These are phyloP conservation scores for Archilochus colubris DNA, from an alignment of 2,113 vertebrate genomes.

Conservation along the genomic window DNA sequence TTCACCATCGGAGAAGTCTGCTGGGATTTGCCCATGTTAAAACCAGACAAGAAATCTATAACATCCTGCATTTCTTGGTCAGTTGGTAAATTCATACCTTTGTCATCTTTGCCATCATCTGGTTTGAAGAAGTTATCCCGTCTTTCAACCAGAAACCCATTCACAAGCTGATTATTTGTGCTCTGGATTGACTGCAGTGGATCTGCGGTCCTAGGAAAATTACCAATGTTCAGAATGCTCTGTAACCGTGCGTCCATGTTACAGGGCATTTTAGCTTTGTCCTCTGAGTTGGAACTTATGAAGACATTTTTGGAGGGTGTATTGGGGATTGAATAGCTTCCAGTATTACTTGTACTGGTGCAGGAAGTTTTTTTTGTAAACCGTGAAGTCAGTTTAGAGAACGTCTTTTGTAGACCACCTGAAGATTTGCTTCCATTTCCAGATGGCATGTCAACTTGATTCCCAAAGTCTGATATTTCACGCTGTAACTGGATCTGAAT, in stretches of 20 bases:
- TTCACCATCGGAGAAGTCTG: conserved; percentile 92
- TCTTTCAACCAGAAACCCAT: conserved; percentile 81
- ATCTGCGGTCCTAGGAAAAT: conserved; percentile 81
- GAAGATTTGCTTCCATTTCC: conserved; percentile 90
- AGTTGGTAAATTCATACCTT: conserved; percentile 96
- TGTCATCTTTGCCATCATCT: conserved; percentile 84
- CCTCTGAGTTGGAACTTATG: conserved; percentile 80
- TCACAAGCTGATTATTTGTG: conserved; percentile 74
- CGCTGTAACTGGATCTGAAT: conserved; percentile 97
- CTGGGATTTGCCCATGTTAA: conserved; percentile 98
- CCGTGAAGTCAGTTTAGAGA: conserved; percentile 96
- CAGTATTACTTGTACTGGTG: conserved; percentile 77
- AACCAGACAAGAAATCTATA: conserved; percentile 98
- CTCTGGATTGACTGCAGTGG: conserved; percentile 72
- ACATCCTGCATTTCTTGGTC: conserved; percentile 99
- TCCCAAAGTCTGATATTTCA: conserved; percentile 86
- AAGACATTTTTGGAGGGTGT: conserved; percentile 90
- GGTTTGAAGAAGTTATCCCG: conserved; percentile 70
- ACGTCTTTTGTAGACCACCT: conserved; percentile 93
- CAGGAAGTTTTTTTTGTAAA: conserved; percentile 96
- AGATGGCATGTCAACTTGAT: conserved; percentile 83
- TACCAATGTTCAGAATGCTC: conserved; percentile 86
- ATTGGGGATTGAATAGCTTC: conserved; percentile 91
- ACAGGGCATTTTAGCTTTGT: conserved; percentile 84
- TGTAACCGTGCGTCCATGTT: conserved; percentile 82